Base-by-base conservation (phyloP, 2,113 vertebrate genomes). In the Scophthalmus maximus region DNA sequence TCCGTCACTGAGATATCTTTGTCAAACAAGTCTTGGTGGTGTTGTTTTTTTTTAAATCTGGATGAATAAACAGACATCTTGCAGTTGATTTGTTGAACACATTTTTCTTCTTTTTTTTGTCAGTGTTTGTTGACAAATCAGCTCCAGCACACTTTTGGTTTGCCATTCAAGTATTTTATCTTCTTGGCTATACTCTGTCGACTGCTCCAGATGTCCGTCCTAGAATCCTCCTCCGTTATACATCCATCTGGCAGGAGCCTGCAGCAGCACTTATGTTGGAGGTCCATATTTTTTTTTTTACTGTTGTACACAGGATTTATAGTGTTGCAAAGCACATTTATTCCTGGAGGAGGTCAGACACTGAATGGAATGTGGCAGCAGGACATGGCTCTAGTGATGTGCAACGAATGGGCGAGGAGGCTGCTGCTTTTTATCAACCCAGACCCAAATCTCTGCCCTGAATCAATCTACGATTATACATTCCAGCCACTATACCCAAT, bases 51-150 rank as follows among this genome's bases (percentile, higher is more conserved):
- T 72, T 59, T 79, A 25, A 59, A 77, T 78, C 49, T 42, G 49
- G 72, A 68, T 79, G 47, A 89, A 84, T 86, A 82, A 88, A 85
- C 30, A 38, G n/a, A 66, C 23, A 42, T 68, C 23, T 72, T 71
- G 42, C 34, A 58, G 38, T 34, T 77, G 17, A 25, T 60, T 65
- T 56, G 42, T 15, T 64, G 40, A 30, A 51, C 20, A 12, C 15
- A 42, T 52, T n/a, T n/a, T n/a, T n/a, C n/a, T n/a, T n/a, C n/a
- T n/a, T 52, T 42, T 57, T 17, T 15, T 49, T 55, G 9, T 8
- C 64, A 23, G 29, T 56, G 17, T 76, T 30, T 71, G 38, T 82
- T 72, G 73, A 62, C 61, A 23, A 73, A 74, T 62, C 71, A 52
- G 46, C 47, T 67, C 22, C 3, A 23, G 23, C 26, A 23, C 47